A percentile compares a stretch with the other conserved stretches of the same genome.
These are phyloP conservation scores for Perizoma affinitatum DNA, from an alignment of 2,888 invertebrate genomes.

Conservation along the genomic window DNA sequence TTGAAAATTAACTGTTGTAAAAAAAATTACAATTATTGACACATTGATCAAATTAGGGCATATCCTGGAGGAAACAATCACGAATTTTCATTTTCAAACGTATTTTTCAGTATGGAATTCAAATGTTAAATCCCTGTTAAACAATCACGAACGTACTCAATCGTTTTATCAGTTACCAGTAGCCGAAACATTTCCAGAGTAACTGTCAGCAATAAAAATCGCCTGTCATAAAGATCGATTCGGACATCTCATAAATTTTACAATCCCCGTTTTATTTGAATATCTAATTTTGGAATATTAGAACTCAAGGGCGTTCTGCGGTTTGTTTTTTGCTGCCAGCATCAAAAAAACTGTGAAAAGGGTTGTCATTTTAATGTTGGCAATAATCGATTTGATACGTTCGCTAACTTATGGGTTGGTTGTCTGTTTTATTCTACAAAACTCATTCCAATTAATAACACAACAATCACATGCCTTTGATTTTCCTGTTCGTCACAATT, in stretches of 20 bases:
- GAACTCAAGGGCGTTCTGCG: slow-evolving; percentile 57
- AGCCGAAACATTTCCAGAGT: slow-evolving; percentile 18
- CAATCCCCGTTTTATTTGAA: slow-evolving; percentile 47
- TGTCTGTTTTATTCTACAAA: slow-evolving; percentile 14
- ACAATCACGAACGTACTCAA: no score
- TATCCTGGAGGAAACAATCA: no score
- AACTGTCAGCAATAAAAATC: slow-evolving; percentile 30
- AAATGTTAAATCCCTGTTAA: no score
- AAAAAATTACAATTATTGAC: no score
- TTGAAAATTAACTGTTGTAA: no score
- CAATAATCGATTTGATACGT: slow-evolving; percentile 48
- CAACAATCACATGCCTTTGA: no score
- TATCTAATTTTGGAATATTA: slow-evolving; percentile 49
- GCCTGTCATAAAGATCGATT: slow-evolving; percentile 55
- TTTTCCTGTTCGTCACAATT: no score
- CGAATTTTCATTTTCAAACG: no score
- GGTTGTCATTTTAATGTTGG: slow-evolving; percentile 56
- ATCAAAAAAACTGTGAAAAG: slow-evolving; percentile 55
- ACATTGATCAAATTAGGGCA: no score
- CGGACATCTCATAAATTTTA: slow-evolving; percentile 63
- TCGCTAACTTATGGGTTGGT: slow-evolving; percentile 25
- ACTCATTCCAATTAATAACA: neutral
- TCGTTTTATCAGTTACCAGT: neutral
- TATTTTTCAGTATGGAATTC: no score
- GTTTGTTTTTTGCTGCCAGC: slow-evolving; percentile 62